A percentile compares a stretch with the other conserved stretches of the same genome.
phyloP scores from a whole-genome alignment of 2,113 vertebrate species.

The Carollia perspicillata region DNA sequence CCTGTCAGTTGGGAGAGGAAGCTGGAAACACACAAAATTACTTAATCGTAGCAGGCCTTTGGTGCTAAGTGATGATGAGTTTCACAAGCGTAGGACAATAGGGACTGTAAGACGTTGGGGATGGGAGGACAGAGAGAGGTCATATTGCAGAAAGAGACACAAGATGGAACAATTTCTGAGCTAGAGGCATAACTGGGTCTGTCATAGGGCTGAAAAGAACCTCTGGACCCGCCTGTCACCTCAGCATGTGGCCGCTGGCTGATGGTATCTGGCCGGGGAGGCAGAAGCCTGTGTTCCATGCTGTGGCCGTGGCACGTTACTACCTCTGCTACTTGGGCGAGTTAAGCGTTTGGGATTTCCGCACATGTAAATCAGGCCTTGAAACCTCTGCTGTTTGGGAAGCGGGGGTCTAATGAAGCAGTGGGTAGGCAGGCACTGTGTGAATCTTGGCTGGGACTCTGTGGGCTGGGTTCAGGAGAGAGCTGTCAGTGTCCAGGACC shows the following conservation, averaged over 20 bases:
- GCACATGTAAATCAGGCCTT: neutral
- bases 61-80: neutral
- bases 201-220: neutral
- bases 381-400: neutral
- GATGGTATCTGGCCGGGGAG: neutral
- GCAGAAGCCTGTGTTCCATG: neutral
- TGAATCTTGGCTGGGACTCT: neutral
- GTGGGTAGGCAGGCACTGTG: neutral
- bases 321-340: neutral
- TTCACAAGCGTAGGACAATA: neutral
- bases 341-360: neutral
- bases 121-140: neutral
- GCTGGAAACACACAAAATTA: neutral
- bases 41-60: neutral
- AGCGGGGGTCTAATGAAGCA: neutral
- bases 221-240: neutral
- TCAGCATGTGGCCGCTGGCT: fast-evolving
- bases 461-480: no score
- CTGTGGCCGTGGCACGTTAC: fast-evolving
- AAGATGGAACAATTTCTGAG: neutral
- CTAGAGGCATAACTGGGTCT: neutral
- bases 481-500: neutral
- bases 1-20: neutral
- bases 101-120: neutral
- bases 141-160: neutral